Conservation (phyloP, 2,113 vertebrate species). For the Astatotilapia flaviijosephi region DNA sequence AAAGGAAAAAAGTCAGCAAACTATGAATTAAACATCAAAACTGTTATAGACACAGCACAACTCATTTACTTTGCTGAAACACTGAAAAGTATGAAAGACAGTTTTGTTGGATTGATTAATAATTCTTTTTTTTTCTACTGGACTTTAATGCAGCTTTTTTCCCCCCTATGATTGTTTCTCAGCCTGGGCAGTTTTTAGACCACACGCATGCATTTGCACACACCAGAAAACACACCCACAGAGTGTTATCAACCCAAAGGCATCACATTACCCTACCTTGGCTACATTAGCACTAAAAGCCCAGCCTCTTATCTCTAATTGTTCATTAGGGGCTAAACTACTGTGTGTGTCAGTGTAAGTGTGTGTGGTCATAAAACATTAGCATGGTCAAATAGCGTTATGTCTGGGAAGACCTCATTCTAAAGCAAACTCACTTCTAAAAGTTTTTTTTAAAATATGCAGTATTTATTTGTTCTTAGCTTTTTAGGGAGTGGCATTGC, state of each 20-base stretch:
- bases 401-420: neutral
- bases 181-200: conserved; percentile 23
- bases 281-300: conserved; percentile 59
- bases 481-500: neutral
- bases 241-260: conserved; percentile 37
- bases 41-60: neutral
- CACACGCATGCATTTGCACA: conserved; percentile 25
- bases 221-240: neutral
- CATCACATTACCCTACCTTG: conserved; percentile 57
- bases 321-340: conserved; percentile 47
- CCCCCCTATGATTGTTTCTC: neutral
- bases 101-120: neutral
- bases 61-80: neutral
- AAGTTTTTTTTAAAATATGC: accelerated
- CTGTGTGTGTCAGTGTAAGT: neutral
- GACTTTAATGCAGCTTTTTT: neutral
- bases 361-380: conserved; percentile 25
- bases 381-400: neutral
- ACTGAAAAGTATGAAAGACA: neutral
- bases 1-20: neutral
- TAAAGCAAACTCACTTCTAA: neutral
- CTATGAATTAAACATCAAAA: neutral
- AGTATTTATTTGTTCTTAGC: neutral
- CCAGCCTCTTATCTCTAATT: conserved; percentile 54
- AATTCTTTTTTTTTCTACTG: neutral